phyloP scores from a whole-genome alignment of 2,888 invertebrate genomes.

The Quadriops clusia region DNA sequence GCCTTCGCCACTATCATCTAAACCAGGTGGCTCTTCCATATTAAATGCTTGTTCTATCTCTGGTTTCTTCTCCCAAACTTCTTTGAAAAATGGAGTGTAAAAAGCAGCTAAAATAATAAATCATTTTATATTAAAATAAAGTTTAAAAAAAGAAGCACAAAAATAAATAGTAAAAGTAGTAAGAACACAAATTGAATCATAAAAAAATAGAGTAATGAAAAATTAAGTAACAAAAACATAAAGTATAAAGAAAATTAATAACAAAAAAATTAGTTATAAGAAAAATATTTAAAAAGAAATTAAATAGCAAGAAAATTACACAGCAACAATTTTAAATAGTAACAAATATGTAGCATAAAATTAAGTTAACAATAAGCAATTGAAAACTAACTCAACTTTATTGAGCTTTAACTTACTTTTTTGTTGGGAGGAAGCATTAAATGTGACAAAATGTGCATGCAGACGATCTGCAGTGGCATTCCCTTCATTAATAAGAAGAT shows the following conservation, averaged over 20 bases:
- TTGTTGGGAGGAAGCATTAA: slow-evolving; percentile 70
- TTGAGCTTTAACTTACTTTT: slow-evolving; percentile 52
- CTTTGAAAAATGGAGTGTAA: slow-evolving; percentile 91
- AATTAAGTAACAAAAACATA: slow-evolving; percentile 4
- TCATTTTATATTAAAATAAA: slow-evolving; percentile 3
- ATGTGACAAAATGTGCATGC: slow-evolving; percentile 86
- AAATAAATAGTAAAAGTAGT: slow-evolving; percentile 2
- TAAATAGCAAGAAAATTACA: slow-evolving; percentile 6
- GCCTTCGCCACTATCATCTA: slow-evolving; percentile 57
- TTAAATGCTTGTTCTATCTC: slow-evolving; percentile 90
- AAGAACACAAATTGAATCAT: slow-evolving; percentile 5
- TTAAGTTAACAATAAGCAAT: too few species aligned
- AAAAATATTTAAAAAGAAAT: slow-evolving; percentile 6
- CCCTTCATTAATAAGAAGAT: slow-evolving; percentile 84
- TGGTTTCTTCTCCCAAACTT: slow-evolving; percentile 91
- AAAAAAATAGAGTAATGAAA: background rate
- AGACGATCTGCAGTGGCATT: slow-evolving; percentile 83
- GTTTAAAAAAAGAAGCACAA: background rate
- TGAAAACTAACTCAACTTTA: too few species aligned
- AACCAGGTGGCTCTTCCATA: slow-evolving; percentile 56
- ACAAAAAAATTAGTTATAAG: background rate
- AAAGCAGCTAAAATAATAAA: slow-evolving; percentile 58
- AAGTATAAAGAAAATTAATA: too few species aligned
- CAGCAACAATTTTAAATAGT: too few species aligned
- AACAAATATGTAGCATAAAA: too few species aligned